Evolutionary conservation across 2,888 invertebrate species (phyloP), one percentile per base, ranked within the genome.

Genomic region (Amphipyra tragopoginis): DNA sequence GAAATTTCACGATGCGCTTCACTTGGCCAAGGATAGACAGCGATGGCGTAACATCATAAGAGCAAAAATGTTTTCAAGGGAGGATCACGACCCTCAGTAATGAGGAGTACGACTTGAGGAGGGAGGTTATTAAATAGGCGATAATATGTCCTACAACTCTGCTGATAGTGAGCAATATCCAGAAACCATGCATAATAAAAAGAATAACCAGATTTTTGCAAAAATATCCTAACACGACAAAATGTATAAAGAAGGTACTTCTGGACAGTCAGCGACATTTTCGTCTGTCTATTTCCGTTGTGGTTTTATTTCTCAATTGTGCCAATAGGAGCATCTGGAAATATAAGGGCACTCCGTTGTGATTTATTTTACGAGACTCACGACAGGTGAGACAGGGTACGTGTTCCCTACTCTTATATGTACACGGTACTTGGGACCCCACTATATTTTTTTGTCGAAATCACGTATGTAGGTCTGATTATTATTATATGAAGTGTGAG

Each of bases 291-390:
- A 43, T 64, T 56, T 51, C 21, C n/a, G 14, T 49, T 61, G 74
- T 65, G 72, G 77, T 77, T 73, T 78, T 81, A 79, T 83, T 81
- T 79, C 74, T 73, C 75, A 78, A 81, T 83, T 76, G 82, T 72
- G 72, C 78, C 78, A 80, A 84, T 84, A 80, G 72, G 54, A 13
- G 65, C 72, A 57, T 70, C 71, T 62, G 63, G 72, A 82, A 79
- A 82, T 82, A 79, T 78, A 76, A 77, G 69, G 71, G 72, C 65
- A 71, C 68, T 75, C 58, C 60, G 60, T 21, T 71, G 82, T 83
- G 86, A 87, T 86, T 86, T 85, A 84, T 87, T 83, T 87, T 83
- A 84, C 82, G 83, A 70, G 67, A 67, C 53, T 68, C 65, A 77
- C 74, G 77, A 79, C 76, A 80, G 77, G 79, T 76, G 78, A 70